These are phyloP conservation scores for Plagiodera versicolora DNA, from an alignment of 2,888 invertebrate genomes.

Conservation along the genomic window DNA sequence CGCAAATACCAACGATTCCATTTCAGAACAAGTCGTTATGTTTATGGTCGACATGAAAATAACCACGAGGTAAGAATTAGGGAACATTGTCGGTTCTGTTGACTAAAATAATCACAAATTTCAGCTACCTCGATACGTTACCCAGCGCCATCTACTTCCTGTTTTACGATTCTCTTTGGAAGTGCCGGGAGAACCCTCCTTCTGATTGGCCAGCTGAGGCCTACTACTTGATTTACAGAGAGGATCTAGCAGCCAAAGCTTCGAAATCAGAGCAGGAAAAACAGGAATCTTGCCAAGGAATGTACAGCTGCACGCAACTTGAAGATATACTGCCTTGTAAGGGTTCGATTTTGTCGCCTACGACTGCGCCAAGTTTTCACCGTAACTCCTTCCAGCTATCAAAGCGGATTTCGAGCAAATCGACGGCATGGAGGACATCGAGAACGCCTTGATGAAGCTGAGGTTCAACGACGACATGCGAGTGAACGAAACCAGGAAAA, in stretches of 20 bases:
- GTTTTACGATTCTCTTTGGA: constrained; percentile 68
- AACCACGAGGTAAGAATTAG: constrained; percentile 57
- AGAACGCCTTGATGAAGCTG: constrained; percentile 59
- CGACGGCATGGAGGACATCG: constrained; percentile 64
- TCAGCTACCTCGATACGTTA: constrained; percentile 67
- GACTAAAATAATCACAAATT: too few relatives aligned
- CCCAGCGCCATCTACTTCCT: constrained; percentile 73
- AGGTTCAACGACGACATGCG: constrained; percentile 70
- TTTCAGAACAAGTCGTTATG: constrained; percentile 57
- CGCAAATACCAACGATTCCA: constrained; percentile 24
- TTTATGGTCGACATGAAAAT: constrained; percentile 62
- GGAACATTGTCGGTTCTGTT: too few relatives aligned
- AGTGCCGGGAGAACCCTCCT: constrained; percentile 71
- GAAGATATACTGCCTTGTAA: constrained; percentile 30
- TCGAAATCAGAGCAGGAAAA: constrained; percentile 43
- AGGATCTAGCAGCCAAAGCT: constrained; percentile 68
- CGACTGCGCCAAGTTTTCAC: not conserved
- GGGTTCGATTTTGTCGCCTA: not conserved
- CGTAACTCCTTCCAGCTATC: constrained; percentile 13
- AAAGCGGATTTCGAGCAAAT: constrained; percentile 36
- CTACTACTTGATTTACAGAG: constrained; percentile 71
- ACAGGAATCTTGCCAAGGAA: constrained; percentile 27
- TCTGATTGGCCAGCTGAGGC: constrained; percentile 72
- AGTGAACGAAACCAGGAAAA: constrained; percentile 78
- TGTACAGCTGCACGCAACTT: constrained; percentile 32